Base-by-base conservation (phyloP, 2,888 invertebrate genomes). In the Sminthurinus aureus region DNA sequence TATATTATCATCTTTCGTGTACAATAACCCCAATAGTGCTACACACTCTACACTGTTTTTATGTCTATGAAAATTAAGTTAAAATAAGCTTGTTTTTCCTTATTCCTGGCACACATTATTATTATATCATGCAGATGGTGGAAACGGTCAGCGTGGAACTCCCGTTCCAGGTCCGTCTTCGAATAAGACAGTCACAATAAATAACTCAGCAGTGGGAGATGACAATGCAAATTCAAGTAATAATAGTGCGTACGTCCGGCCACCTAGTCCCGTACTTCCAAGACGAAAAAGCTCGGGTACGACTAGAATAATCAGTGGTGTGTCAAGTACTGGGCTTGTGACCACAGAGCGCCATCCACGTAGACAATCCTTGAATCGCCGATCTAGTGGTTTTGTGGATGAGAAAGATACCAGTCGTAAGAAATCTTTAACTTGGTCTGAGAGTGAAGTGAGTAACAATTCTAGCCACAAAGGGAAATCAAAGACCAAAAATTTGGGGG, bases 351-450 rank as follows among this genome's bases (percentile, higher is more conserved):
- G 83, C 75, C n/a, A 79, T 13, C 8, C 85, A 51, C 76, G 87
- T 24, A 74, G 86, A 13, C 76, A 84, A 64, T 85, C 87, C 73
- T 83, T 90, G 75, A 90, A 89, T 81, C 89, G 91, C 66, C 87
- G 89, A 20, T 89, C 90, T 84, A 90, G 90, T 84, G 91, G 91
- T 82, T 74, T 80, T 22, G 85, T 83, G 18, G 84, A 82, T 78
- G 85, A 85, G 26, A 86, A 85, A 51, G 87, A 87, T 74, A 73
- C 83, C 26, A 73, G 50, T 52, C 69, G 87, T 78, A 91, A 91
- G 87, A 91, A 91, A 84, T 91, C 90, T 79, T 86, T 91, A 24
- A 90, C 91, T 0, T 91, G 91, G 91, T 90, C 90, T 81, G 89
- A 89, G 80, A 86, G 86, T 38, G 86, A 87, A 71, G 87, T 86